Evolutionary conservation across 2,797 vertebrate species (phyloP).

Genomic region (Syndactyla subalaris): DNA sequence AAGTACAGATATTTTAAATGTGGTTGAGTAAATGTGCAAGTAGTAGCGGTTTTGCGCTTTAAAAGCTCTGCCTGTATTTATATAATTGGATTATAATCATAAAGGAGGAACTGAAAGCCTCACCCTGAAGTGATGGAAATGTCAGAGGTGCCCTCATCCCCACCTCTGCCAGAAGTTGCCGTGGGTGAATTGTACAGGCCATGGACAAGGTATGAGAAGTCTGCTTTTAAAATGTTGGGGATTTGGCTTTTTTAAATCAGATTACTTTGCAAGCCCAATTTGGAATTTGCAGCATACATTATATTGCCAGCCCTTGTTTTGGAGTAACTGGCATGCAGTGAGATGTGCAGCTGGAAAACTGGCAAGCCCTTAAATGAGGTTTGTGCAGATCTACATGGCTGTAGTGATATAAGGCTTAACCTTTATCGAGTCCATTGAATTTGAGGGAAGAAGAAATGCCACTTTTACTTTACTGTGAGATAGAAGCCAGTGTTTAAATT

Average conservation of each 20-base stretch:
- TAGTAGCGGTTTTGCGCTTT: not conserved
- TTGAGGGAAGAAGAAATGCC: not conserved
- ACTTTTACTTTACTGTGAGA: not conserved
- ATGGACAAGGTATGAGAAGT: not conserved
- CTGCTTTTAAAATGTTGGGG: not conserved
- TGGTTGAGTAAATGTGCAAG: not conserved
- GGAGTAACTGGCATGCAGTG: not conserved
- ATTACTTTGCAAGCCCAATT: not conserved
- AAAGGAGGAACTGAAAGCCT: slow-evolving; percentile 25
- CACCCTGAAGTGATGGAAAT: not conserved
- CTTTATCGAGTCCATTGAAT: not conserved
- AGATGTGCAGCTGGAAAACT: not conserved
- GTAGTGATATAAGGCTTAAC: not conserved
- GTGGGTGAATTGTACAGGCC: not conserved
- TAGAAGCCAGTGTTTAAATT: not conserved
- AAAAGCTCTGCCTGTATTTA: slow-evolving; percentile 13
- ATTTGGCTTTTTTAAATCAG: not conserved
- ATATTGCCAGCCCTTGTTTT: not conserved
- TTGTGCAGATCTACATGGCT: not conserved
- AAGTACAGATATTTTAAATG: slow-evolving; percentile 19
- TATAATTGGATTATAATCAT: slow-evolving; percentile 11
- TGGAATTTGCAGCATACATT: not conserved
- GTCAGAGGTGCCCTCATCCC: not conserved
- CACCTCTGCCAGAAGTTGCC: not conserved
- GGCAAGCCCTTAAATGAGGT: not conserved